These are phyloP conservation scores for Microtus pennsylvanicus DNA, from an alignment of 2,113 vertebrate species.

Conservation along the genomic window DNA sequence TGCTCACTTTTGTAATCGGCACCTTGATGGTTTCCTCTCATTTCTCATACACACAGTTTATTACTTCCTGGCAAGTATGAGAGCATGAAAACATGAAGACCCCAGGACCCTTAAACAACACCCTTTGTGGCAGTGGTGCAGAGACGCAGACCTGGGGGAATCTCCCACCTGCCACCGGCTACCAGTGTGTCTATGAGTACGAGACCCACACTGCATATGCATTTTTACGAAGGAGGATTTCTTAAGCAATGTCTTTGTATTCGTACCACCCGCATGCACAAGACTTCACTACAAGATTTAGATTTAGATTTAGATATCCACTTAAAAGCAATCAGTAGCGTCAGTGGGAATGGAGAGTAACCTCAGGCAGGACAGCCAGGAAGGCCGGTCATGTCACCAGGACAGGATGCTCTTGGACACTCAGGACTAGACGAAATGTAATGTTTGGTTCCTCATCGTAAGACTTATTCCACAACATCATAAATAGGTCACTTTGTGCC, in stretches of 20 bases:
- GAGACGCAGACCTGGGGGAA: background rate
- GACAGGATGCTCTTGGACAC: background rate
- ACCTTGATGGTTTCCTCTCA: background rate
- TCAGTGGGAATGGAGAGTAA: conserved; percentile 70
- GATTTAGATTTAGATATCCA: conserved; percentile 38
- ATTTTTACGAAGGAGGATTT: background rate
- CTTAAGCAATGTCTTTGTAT: background rate
- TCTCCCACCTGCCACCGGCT: background rate
- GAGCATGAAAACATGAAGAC: background rate
- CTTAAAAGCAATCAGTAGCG: conserved; percentile 66
- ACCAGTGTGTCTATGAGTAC: background rate
- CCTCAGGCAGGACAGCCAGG: conserved; percentile 64
- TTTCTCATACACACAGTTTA: background rate
- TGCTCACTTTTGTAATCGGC: background rate
- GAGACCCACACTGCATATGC: background rate
- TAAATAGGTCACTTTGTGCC: no score
- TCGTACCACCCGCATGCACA: background rate
- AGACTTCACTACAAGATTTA: conserved; percentile 62
- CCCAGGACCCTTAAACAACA: background rate
- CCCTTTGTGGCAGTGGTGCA: background rate
- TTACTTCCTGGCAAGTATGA: background rate
- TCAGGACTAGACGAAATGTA: conserved; percentile 51
- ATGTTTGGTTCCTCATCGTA: conserved; percentile 32
- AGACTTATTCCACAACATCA: accelerated
- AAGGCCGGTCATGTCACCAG: background rate